phyloP scores from a whole-genome alignment of 1,140 invertebrate genomes.

The Paralvinella palmiformis region DNA sequence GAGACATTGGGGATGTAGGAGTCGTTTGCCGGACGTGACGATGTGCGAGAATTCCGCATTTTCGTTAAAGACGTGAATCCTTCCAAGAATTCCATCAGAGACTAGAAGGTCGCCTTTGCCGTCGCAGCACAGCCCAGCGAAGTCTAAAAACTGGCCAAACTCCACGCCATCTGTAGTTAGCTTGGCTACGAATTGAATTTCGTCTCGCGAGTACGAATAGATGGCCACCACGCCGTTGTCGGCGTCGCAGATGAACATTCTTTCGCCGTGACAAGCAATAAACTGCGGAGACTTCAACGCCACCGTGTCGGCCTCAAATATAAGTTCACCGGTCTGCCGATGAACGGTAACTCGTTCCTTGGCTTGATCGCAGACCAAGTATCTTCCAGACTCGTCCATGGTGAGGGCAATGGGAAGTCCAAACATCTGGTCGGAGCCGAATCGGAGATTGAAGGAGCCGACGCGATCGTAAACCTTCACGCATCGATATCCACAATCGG shows the following conservation, averaged over 20 bases:
- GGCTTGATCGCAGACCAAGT: constrained; percentile 17
- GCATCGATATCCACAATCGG: background rate
- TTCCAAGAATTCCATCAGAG: background rate
- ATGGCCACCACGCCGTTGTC: constrained; percentile 8
- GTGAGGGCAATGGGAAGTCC: constrained; percentile 4
- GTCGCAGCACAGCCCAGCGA: constrained; percentile 8
- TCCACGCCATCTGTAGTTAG: background rate
- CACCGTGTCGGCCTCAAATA: background rate
- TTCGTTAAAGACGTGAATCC: constrained; percentile 7
- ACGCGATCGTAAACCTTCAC: constrained; percentile 10
- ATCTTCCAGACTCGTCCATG: constrained; percentile 10
- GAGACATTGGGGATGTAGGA: constrained; percentile 1
- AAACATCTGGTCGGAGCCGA: constrained; percentile 7
- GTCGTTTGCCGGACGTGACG: background rate
- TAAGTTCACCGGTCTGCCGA: constrained; percentile 4
- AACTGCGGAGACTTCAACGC: constrained; percentile 2
- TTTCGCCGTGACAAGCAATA: constrained; percentile 5
- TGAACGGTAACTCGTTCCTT: constrained; percentile 14
- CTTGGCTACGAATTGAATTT: constrained; percentile 10
- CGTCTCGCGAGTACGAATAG: constrained; percentile 1
- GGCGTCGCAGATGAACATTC: constrained; percentile 8
- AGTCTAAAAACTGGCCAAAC: constrained; percentile 5
- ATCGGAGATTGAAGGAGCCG: background rate
- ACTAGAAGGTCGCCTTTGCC: constrained; percentile 9
- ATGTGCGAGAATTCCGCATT: background rate